Percentiles rank a stretch among this genome's conserved stretches.
These are phyloP conservation scores for Liopterus haemorrhoidalis DNA, from an alignment of 2,888 invertebrate species.

Conservation along the genomic window DNA sequence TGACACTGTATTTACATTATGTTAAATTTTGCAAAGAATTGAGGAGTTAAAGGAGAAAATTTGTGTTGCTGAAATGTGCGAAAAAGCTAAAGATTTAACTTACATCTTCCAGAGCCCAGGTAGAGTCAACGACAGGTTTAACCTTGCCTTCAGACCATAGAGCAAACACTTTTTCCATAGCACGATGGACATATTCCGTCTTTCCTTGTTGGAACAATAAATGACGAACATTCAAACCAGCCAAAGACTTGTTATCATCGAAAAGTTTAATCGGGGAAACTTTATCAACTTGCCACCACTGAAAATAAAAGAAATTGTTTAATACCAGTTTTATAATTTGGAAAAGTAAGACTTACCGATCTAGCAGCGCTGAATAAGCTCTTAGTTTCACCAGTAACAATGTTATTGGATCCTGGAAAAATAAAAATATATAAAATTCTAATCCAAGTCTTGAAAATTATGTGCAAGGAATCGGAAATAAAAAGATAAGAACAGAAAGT, in stretches of 20 bases:
- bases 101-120: constrained; percentile 83
- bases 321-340: constrained; percentile 6
- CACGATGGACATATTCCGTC: constrained; percentile 62
- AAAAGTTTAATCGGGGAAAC: constrained; percentile 81
- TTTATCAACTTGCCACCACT: constrained; percentile 94
- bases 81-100: constrained; percentile 39
- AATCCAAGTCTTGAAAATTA: too few species aligned
- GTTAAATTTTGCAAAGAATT: too few species aligned
- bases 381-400: constrained; percentile 85
- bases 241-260: constrained; percentile 80
- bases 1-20: too few species aligned
- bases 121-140: constrained; percentile 76
- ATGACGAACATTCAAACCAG: constrained; percentile 78
- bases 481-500: too few species aligned
- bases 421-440: constrained; percentile 39
- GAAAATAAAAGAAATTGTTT: constrained; percentile 35
- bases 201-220: constrained; percentile 74
- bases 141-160: constrained; percentile 75
- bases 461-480: too few species aligned
- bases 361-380: constrained; percentile 87
- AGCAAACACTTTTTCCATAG: constrained; percentile 66
- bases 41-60: too few species aligned
- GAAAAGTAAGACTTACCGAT: constrained; percentile 59
- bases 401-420: constrained; percentile 63
- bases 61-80: too few species aligned